Evolutionary conservation across 2,113 vertebrate genomes (phyloP), one percentile per base, ranked within the genome.

Genomic region (Seriola dumerili): DNA sequence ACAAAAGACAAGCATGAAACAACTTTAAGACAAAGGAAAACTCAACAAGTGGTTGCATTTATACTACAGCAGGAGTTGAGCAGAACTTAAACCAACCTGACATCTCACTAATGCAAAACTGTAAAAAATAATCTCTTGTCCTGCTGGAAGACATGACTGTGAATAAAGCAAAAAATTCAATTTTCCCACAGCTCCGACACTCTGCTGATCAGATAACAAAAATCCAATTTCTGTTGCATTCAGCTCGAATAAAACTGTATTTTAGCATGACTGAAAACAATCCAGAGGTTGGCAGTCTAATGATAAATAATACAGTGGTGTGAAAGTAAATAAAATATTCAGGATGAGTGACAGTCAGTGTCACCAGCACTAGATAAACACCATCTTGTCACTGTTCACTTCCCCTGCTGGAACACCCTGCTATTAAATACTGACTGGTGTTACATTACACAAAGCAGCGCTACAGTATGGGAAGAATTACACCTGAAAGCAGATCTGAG

Each of bases 271-370:
- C 29, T 62, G 21, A 80, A 69, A 65, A 69, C 25, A 50, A 63
- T 66, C 25, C 48, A 46, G 34, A 25, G 34, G 48, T 17, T 7
- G 29, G 32, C 68, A 38, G 32, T 58, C 64, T 62, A 11, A 23
- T n/a, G 10, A 40, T 46, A 80, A 85, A 40, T 32, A 80, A 85
- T 54, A 46, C 17, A 54, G 50, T 40, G 44, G 14, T 10, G 62
- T 74, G 21, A 46, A 70, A 48, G 50, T 44, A 52, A 12, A 62
- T 66, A 12, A 48, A 34, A 21, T 40, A 34, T 16, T 52, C 44
- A 65, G 29, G 10, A 38, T 34, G 74, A 57, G 7, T 52, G 63
- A 50, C 62, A n/a, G 71, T 29, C 34, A 48, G 29, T 25, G 54
- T 52, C 42, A 19, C 1, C 38, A n/a, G 64, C 64, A 46, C 19